phyloP scores from a whole-genome alignment of 2,797 vertebrate genomes.

The Rhynchotus rufescens region DNA sequence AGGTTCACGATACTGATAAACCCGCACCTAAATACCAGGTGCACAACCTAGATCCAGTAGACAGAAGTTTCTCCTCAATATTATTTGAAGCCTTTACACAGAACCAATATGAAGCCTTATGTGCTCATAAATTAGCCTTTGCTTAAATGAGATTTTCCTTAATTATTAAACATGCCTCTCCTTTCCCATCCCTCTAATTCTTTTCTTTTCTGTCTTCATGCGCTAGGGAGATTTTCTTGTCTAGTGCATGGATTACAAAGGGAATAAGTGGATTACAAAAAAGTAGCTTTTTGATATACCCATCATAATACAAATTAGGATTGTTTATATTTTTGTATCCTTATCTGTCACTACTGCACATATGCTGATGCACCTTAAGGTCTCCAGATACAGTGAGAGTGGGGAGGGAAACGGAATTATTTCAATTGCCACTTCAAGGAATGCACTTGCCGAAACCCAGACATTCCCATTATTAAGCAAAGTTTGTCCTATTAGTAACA shows the following conservation, averaged over 20 bases:
- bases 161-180: constrained; percentile 8
- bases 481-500: neutral
- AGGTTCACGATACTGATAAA: neutral
- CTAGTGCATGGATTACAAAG: constrained; percentile 43
- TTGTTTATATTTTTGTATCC: constrained; percentile 28
- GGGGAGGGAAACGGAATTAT: neutral
- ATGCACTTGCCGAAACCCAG: neutral
- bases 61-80: neutral
- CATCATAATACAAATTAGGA: constrained; percentile 47
- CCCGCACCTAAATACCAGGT: neutral
- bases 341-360: neutral
- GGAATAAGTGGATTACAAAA: constrained; percentile 44
- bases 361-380: constrained; percentile 10
- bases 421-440: constrained; percentile 30
- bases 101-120: accelerated
- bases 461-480: neutral
- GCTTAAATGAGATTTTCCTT: constrained; percentile 34
- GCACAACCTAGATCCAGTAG: neutral
- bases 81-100: neutral
- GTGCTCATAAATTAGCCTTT: neutral
- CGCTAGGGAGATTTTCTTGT: constrained; percentile 30
- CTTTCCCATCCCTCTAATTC: neutral
- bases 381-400: constrained; percentile 8
- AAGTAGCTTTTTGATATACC: constrained; percentile 44
- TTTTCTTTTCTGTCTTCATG: constrained; percentile 10